Evolutionary conservation across 2,888 invertebrate species (phyloP).

Genomic region (Gisinianus flammeolus): DNA sequence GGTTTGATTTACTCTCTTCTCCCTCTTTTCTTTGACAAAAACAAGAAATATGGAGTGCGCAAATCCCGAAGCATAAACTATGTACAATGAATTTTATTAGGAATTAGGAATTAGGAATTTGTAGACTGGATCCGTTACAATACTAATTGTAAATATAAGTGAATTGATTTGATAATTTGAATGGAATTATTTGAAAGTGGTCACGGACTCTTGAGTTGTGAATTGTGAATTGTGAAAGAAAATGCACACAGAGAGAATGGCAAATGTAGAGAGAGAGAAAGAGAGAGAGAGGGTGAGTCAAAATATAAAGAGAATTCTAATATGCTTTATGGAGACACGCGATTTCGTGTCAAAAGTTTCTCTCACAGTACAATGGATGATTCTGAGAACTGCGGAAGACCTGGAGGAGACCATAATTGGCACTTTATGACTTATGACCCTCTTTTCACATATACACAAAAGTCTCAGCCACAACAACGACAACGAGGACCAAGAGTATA

Average conservation of each 20-base stretch:
- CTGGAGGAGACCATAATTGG: slow-evolving; percentile 41
- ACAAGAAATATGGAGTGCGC: too few relatives aligned
- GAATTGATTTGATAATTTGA: neutral
- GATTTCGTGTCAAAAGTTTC: slow-evolving; percentile 35
- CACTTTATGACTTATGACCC: slow-evolving; percentile 36
- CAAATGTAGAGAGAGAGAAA: slow-evolving; percentile 5
- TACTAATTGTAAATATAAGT: neutral
- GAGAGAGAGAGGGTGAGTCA: neutral
- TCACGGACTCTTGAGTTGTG: neutral
- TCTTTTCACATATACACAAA: neutral
- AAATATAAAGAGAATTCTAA: neutral
- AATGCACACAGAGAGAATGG: neutral
- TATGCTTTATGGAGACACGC: slow-evolving; percentile 4
- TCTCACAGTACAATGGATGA: neutral
- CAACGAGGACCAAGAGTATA: too few relatives aligned
- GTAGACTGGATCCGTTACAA: too few relatives aligned
- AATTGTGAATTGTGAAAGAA: too few relatives aligned
- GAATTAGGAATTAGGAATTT: too few relatives aligned
- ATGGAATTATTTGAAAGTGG: neutral
- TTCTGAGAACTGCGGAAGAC: slow-evolving; percentile 22
- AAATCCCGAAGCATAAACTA: too few relatives aligned
- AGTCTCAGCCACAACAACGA: too few relatives aligned
- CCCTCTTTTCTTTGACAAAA: too few relatives aligned
- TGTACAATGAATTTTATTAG: too few relatives aligned
- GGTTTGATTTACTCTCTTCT: too few relatives aligned